Conservation (phyloP, 2,888 invertebrate genomes). For the Megamerina dolium region DNA sequence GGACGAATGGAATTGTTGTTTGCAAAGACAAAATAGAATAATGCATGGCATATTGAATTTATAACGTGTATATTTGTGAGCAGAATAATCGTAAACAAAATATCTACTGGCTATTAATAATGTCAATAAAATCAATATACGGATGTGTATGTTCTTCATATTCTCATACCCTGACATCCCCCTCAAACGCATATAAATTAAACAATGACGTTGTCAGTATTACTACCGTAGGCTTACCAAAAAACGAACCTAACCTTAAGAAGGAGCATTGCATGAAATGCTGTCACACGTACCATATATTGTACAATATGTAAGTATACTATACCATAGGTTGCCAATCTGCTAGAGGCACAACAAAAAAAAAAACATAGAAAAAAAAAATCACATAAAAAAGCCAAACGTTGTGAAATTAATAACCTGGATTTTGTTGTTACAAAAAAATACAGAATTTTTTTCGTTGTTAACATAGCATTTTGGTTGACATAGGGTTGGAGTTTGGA, state of each 20-base stretch:
- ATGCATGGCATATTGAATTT: constrained; percentile 7
- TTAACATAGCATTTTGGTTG: too few species aligned
- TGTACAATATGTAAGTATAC: too few species aligned
- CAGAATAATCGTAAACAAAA: constrained; percentile 1
- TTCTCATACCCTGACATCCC: too few species aligned
- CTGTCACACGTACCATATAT: not conserved
- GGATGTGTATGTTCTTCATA: not conserved
- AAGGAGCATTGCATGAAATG: not conserved
- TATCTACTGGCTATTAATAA: constrained; percentile 15
- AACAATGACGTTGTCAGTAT: constrained; percentile 13
- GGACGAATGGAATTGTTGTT: too few species aligned
- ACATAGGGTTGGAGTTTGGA: too few species aligned
- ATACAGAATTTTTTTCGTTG: too few species aligned
- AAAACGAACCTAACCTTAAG: not conserved
- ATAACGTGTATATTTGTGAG: constrained; percentile 4
- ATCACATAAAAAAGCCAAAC: constrained; percentile 11
- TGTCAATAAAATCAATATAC: constrained; percentile 4
- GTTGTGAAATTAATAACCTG: constrained; percentile 36
- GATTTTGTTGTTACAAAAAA: constrained; percentile 18
- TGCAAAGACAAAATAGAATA: too few species aligned
- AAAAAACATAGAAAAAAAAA: constrained; percentile 12
- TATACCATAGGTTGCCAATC: not conserved
- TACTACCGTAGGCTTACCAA: constrained; percentile 2
- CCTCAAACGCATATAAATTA: constrained; percentile 3
- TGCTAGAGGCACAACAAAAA: constrained; percentile 4